A percentile compares a stretch with the other conserved stretches of the same genome.
Conservation (phyloP, 2,113 vertebrate species). For the Pomatorhinus ruficollis region DNA sequence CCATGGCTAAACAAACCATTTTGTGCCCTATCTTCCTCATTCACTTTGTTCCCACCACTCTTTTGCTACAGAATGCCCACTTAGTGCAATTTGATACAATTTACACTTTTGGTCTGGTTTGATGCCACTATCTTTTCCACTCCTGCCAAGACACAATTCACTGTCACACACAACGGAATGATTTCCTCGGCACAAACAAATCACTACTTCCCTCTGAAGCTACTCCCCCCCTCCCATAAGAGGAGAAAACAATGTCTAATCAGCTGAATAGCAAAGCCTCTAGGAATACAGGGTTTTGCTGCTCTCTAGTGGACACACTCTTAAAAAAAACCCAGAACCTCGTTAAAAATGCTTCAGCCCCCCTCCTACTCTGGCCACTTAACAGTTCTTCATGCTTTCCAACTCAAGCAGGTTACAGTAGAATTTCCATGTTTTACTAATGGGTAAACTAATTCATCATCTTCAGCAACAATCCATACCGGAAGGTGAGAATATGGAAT, state of each 20-base stretch:
- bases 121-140: background rate
- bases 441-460: background rate
- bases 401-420: background rate
- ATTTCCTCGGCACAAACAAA: fast-evolving
- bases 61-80: background rate
- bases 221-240: background rate
- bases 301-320: background rate
- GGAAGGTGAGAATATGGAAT: background rate
- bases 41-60: background rate
- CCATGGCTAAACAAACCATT: background rate
- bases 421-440: background rate
- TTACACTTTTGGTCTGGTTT: background rate
- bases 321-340: background rate
- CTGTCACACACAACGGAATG: fast-evolving
- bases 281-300: background rate
- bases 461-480: background rate
- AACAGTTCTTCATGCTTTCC: background rate
- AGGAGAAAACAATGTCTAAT: background rate
- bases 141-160: background rate
- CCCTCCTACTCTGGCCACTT: background rate
- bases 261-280: background rate
- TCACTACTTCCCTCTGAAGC: background rate
- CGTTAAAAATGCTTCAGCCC: background rate
- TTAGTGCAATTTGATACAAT: background rate
- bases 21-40: background rate